These are phyloP conservation scores for Oscheius sp. DNA, from an alignment of 1,140 invertebrate species.

Conservation along the genomic window DNA sequence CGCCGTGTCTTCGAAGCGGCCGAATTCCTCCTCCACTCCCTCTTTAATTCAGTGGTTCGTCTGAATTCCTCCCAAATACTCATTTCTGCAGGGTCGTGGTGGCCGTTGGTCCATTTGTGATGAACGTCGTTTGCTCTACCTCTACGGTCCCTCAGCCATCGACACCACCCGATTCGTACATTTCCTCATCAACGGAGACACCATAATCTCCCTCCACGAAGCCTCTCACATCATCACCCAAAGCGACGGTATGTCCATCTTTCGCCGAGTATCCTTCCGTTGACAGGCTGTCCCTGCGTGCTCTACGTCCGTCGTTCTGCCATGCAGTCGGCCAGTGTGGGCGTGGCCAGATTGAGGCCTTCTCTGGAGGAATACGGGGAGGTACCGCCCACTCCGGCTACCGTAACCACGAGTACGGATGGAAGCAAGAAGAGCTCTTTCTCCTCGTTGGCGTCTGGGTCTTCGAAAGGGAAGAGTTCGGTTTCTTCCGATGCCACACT, in stretches of 20 bases:
- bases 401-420: not conserved
- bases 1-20: conserved; percentile 57
- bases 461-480: not conserved
- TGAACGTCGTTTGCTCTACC: conserved; percentile 46
- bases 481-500: not conserved
- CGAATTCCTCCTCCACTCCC: conserved; percentile 46
- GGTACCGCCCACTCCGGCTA: not conserved
- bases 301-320: conserved; percentile 32
- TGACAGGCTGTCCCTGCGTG: conserved; percentile 22
- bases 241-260: conserved; percentile 20
- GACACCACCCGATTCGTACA: conserved; percentile 50
- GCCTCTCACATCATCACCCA: conserved; percentile 51
- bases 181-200: conserved; percentile 54
- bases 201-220: conserved; percentile 53
- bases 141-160: conserved; percentile 47
- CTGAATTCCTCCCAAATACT: conserved; percentile 27
- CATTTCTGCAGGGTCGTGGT: conserved; percentile 17
- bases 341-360: conserved; percentile 15
- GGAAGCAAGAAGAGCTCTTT: not conserved
- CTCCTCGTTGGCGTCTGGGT: not conserved
- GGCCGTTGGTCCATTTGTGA: conserved; percentile 36
- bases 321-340: conserved; percentile 22
- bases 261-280: not conserved
- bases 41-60: conserved; percentile 47
- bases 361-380: conserved; percentile 7